Conservation (phyloP, 1,140 invertebrate genomes). For the Orchestia grillus region DNA sequence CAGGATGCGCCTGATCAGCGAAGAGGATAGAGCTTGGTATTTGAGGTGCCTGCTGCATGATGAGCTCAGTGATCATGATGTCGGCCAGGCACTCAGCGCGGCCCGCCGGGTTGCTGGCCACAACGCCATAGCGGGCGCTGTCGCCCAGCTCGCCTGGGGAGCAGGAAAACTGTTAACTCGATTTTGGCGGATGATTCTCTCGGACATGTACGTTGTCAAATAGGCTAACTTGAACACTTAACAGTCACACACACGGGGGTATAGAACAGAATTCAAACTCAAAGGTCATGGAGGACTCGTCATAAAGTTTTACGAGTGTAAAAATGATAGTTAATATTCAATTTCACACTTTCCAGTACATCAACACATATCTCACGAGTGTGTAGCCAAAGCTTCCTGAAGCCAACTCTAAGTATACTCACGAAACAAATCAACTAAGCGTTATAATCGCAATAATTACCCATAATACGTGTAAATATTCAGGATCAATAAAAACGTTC, state of each 20-base stretch:
- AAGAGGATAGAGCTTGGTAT: constrained; percentile 53
- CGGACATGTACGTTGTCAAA: no score
- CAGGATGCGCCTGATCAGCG: constrained; percentile 61
- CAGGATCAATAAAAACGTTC: background rate
- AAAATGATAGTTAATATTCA: background rate
- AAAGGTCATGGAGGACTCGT: background rate
- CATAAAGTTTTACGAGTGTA: background rate
- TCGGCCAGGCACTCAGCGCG: constrained; percentile 84
- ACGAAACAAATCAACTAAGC: background rate
- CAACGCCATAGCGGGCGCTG: constrained; percentile 81
- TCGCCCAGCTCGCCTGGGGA: constrained; percentile 75
- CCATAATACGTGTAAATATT: background rate
- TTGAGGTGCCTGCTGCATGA: constrained; percentile 59
- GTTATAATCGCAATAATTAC: no score
- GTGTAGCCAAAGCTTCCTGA: background rate
- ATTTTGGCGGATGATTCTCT: background rate
- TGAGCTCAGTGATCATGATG: constrained; percentile 76
- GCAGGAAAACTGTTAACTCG: background rate
- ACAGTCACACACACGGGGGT: background rate
- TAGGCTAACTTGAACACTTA: background rate
- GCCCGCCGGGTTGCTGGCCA: constrained; percentile 80
- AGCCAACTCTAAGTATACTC: background rate
- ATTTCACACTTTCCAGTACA: no score
- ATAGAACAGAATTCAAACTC: background rate
- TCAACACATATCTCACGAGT: no score